These are phyloP conservation scores for Agriopis leucophaearia DNA, from an alignment of 2,888 invertebrate genomes.

Conservation along the genomic window DNA sequence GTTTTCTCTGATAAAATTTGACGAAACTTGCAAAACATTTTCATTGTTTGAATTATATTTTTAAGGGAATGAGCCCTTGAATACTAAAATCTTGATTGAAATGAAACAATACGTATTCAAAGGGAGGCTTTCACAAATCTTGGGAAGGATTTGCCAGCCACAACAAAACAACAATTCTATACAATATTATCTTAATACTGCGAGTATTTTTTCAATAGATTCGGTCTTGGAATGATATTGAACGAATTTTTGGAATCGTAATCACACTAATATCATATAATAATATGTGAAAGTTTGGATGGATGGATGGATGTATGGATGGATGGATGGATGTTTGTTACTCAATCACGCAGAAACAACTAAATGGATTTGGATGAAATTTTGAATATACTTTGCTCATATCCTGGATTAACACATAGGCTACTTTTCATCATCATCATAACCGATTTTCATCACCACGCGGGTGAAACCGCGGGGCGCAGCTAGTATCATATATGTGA, in stretches of 20 bases:
- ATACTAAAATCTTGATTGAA: conserved; percentile 29
- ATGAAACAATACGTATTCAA: conserved; percentile 24
- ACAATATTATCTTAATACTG: not conserved
- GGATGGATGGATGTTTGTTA: too few relatives aligned
- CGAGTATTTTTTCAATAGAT: conserved; percentile 3
- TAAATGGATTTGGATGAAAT: too few relatives aligned
- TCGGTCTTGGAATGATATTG: not conserved
- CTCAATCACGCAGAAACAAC: too few relatives aligned
- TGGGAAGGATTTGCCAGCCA: conserved; percentile 19
- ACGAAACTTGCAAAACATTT: conserved; percentile 17
- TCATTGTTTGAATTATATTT: conserved; percentile 21
- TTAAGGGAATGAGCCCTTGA: conserved; percentile 13
- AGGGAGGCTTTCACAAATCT: conserved; percentile 12
- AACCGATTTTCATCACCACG: too few relatives aligned
- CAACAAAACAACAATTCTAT: conserved; percentile 5
- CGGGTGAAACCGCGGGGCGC: too few relatives aligned
- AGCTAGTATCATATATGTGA: too few relatives aligned
- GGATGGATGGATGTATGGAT: too few relatives aligned
- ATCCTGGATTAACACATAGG: too few relatives aligned
- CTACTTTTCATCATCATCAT: too few relatives aligned
- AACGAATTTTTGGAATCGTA: not conserved
- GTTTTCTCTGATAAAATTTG: conserved; percentile 12
- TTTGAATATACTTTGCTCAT: too few relatives aligned
- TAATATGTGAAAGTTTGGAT: too few relatives aligned
- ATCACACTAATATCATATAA: too few relatives aligned